Evolutionary conservation across 2,888 invertebrate species (phyloP), one percentile per base, ranked within the genome.

Genomic region (Metalampra italica): DNA sequence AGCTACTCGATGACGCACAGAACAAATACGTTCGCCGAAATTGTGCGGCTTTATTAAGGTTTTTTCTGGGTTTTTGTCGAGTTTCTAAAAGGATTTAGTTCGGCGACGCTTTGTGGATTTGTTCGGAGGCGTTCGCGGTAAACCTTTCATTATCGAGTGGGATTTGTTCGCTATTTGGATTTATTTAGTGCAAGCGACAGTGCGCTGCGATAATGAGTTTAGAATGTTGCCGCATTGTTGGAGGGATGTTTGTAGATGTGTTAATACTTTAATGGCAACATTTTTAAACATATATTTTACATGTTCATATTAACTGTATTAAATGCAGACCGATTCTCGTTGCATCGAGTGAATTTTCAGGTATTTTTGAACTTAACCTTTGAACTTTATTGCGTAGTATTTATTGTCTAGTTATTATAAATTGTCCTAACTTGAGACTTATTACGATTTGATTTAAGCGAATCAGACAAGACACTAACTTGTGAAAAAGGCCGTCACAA

Each of bases 81-180:
- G 55, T 54, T 51, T 63, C 60, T 71, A 72, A 75, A 68, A 62
- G 66, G 70, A 71, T 75, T 71, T 67, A 52, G 51, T 4, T 5
- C 11, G 36, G 58, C 55, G 52, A 64, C 52, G 45, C 60, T 68
- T 70, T 68, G 62, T 56, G 59, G 47, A 51, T 62, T 70, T 78
- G 71, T 77, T 69, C 52, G 62, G 66, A 77, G 76, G 76, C 59
- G 78, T 77, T 70, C 61, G 65, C 46, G 54, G 62, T 65, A 68
- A 66, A 22, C 22, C 22, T 22, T 22, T 22, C 22, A 22, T 22
- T 22, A 22, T 22, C 22, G 22, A 22, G 22, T 22, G 22, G 22
- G 22, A 3, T 22, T 22, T 22, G 5, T 22, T 22, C 22, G 22
- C 5, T 22, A 5, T 22, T 22, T 5, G 5, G 22, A 3, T 22